These are phyloP conservation scores for Homarus gammarus DNA, from an alignment of 2,888 invertebrate species.

Conservation along the genomic window DNA sequence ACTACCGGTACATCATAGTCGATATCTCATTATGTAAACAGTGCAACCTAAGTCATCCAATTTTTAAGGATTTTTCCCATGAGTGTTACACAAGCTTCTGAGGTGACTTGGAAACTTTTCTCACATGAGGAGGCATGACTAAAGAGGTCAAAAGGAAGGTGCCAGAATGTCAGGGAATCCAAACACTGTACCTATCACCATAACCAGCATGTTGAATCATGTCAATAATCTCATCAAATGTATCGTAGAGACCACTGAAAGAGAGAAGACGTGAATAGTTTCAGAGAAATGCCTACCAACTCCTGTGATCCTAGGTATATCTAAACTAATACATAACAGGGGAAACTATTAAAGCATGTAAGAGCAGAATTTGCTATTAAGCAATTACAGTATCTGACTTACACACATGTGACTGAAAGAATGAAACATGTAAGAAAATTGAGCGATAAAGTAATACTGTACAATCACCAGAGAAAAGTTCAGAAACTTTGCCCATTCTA, in stretches of 20 bases:
- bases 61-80: background rate
- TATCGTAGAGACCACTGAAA: slow-evolving; percentile 66
- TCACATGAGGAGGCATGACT: background rate
- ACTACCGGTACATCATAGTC: background rate
- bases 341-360: too few relatives aligned
- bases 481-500: too few relatives aligned
- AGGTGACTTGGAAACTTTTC: background rate
- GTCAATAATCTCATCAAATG: slow-evolving; percentile 66
- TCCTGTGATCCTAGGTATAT: too few relatives aligned
- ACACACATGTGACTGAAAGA: too few relatives aligned
- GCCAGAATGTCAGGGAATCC: slow-evolving; percentile 25
- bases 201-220: slow-evolving; percentile 69
- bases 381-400: too few relatives aligned
- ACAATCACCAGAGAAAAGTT: too few relatives aligned
- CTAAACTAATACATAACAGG: too few relatives aligned
- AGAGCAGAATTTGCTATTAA: too few relatives aligned
- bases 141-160: background rate
- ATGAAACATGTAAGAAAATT: too few relatives aligned
- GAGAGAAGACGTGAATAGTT: slow-evolving; percentile 18
- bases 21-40: background rate
- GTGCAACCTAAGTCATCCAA: slow-evolving; percentile 1
- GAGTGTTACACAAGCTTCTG: background rate
- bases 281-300: background rate
- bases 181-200: slow-evolving; percentile 64
- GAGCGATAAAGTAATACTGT: too few relatives aligned